Evolutionary conservation across 2,797 vertebrate genomes (phyloP), one percentile per base, ranked within the genome.

Genomic region (Myotis vivesi): DNA sequence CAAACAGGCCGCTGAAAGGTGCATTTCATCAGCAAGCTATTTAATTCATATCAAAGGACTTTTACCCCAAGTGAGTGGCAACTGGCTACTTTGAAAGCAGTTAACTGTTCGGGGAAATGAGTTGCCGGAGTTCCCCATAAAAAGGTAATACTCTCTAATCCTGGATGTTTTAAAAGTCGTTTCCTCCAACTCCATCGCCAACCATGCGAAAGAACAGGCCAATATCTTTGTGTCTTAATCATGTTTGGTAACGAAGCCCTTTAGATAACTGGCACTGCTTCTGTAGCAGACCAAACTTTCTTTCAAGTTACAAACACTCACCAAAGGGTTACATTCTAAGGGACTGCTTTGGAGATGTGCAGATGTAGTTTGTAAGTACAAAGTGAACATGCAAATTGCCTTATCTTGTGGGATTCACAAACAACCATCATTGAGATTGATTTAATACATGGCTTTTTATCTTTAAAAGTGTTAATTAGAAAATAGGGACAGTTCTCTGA

Each of bases 401-500:
- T 99, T 99, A 99, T 99, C 99, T 99, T 99, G 99, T 98, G 99
- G 99, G 99, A 99, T 98, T 99, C 99, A 99, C 99, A 99, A 99
- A 99, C 99, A 99, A 99, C 98, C 99, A 98, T 99, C 99, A 99
- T 99, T 98, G 99, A 99, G 99, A 99, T 99, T 99, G 99, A 99
- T 99, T 99, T 99, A 99, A 99, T 99, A 99, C 99, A 98, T 98
- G 98, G 98, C 99, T 99, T 99, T 99, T 99, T 99, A 99, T 99
- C 99, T 99, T 99, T 99, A 99, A 99, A 99, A 99, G 99, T 99
- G 99, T 99, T 99, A 99, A 99, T 99, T 99, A 99, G 99, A 99
- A 99, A 99, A 99, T 99, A 99, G 98, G 99, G 99, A 99, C 99
- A 98, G 97, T 97, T 98, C 99, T 99, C 99, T 99, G 99, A 99